These are phyloP conservation scores for Polypedilum vanderplanki DNA, from an alignment of 1,140 invertebrate genomes.

Conservation along the genomic window DNA sequence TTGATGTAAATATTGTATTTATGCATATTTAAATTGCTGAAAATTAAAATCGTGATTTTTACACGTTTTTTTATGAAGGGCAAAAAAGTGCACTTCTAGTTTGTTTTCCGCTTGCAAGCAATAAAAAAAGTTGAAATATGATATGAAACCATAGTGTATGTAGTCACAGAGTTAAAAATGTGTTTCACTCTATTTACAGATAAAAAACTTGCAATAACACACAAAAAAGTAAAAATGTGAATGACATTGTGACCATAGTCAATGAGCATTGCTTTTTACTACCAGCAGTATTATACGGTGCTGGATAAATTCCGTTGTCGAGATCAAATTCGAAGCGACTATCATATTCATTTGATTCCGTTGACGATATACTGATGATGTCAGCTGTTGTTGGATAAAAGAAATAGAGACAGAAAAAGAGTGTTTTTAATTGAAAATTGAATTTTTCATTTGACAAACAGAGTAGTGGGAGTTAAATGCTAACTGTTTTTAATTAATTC, in stretches of 20 bases:
- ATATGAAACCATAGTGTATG: no score
- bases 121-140: background rate
- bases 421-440: constrained; percentile 1
- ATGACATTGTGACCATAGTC: background rate
- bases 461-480: background rate
- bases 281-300: background rate
- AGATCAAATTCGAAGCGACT: background rate
- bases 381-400: background rate
- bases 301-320: background rate
- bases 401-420: background rate
- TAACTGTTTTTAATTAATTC: background rate
- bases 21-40: background rate
- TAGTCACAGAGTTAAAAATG: background rate
- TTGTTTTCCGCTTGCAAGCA: background rate
- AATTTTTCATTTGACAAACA: constrained; percentile 1
- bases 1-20: background rate
- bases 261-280: background rate
- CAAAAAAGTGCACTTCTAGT: background rate
- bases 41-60: constrained; percentile 19
- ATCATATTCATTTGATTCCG: constrained; percentile 21
- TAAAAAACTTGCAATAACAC: background rate
- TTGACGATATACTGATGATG: background rate
- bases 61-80: background rate
- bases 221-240: background rate
- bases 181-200: constrained; percentile 6